Evolutionary conservation across 1,140 invertebrate genomes (phyloP).

Genomic region (Acyrthosiphon pisum): DNA sequence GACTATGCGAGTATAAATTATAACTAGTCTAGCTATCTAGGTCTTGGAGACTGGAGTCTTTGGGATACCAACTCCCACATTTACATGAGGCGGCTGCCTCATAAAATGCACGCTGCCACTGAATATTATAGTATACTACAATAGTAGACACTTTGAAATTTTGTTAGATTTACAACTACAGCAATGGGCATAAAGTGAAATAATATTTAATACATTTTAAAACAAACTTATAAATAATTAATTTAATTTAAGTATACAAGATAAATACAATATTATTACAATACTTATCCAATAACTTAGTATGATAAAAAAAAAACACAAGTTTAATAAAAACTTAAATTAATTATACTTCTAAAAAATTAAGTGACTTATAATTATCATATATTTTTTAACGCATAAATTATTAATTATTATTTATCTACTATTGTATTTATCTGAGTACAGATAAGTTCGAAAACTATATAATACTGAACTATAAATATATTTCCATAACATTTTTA

Average conservation of each 20-base stretch:
- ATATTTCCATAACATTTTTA: background rate
- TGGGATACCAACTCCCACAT: too few species aligned
- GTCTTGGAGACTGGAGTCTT: too few species aligned
- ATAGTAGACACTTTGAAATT: background rate
- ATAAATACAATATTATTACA: background rate
- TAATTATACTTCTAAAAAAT: background rate
- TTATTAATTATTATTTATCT: background rate
- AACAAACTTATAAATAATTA: background rate
- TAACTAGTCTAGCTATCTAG: too few species aligned
- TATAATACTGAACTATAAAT: background rate
- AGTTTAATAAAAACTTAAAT: background rate
- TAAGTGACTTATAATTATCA: background rate
- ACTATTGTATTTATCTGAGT: background rate
- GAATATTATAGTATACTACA: background rate
- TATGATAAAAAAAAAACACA: background rate
- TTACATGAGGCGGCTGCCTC: too few species aligned
- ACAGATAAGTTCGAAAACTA: background rate
- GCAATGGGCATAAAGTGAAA: background rate
- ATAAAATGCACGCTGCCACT: too few species aligned
- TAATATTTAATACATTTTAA: background rate
- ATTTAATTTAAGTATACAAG: background rate
- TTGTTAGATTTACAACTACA: background rate
- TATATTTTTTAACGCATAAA: background rate
- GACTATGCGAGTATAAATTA: too few species aligned
- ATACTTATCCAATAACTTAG: background rate